Evolutionary conservation across 2,888 invertebrate genomes (phyloP), one percentile per base, ranked within the genome.

Genomic region (Hyppa rectilinea): DNA sequence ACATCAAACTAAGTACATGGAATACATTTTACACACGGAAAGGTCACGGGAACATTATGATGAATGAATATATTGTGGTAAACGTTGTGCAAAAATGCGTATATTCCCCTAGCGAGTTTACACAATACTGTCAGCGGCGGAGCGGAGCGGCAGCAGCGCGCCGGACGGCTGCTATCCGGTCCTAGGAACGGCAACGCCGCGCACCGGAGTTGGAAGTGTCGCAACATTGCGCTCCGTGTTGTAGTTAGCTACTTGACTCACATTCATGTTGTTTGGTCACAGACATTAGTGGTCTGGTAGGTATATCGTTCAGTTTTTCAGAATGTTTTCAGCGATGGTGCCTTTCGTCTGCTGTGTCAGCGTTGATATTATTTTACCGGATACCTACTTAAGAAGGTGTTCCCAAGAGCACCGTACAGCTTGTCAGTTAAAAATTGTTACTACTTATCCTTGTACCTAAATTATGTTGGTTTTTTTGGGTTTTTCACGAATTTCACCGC

Each of bases 111-210:
- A 72, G 87, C 87, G 84, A 80, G 87, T 84, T 79, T 69, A 74
- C 70, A 80, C 81, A 81, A 84, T 80, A 91, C 90, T 90, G 90
- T 83, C 84, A 68, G 84, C 82, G 80, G 78, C 81, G 72, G 53
- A 70, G 83, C 83, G 78, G 80, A 78, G 78, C 78, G 81, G 75
- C 72, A 70, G 73, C 75, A 73, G 79, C 76, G 73, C 76, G 78
- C 86, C 87, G 84, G 87, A 78, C 84, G 82, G 83, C 66, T 52
- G 80, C 84, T 81, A 84, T 87, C 87, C 89, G 89, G 87, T 81
- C 73, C 77, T 74, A 74, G 68, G 80, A 79, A 76, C 83, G 87
- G 87, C 87, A 87, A 87, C 85, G 77, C 60, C 75, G 82, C 82
- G 60, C 71, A 63, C 67, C 79, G 65, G 63, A 62, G 71, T 59